Percentiles rank a stretch among this genome's conserved stretches.
These are phyloP conservation scores for Eilema griseolum DNA, from an alignment of 2,888 invertebrate genomes.

Conservation along the genomic window DNA sequence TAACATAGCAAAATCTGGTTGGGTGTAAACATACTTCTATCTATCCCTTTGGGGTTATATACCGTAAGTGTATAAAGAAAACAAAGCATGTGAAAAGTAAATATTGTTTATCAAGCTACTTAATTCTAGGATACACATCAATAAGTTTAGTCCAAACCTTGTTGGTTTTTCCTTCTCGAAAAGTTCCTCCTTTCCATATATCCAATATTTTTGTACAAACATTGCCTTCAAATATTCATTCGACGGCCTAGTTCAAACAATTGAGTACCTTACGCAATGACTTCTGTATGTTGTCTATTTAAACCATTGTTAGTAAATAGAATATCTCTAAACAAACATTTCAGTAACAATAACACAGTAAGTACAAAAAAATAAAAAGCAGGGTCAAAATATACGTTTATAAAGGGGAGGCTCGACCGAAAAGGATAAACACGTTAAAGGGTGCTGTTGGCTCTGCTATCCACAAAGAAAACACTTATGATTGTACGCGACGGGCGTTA, in stretches of 20 bases:
- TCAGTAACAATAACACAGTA: constrained; percentile 53
- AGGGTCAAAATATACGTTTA: constrained; percentile 69
- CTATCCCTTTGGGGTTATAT: background rate
- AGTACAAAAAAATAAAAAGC: constrained; percentile 62
- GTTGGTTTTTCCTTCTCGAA: background rate
- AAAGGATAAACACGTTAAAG: constrained; percentile 85
- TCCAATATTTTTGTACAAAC: constrained; percentile 6
- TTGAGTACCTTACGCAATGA: constrained; percentile 24
- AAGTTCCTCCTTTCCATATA: constrained; percentile 1
- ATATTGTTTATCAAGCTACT: background rate
- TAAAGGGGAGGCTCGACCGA: constrained; percentile 74
- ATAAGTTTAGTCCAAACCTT: background rate
- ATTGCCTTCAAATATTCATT: constrained; percentile 7
- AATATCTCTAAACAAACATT: constrained; percentile 50
- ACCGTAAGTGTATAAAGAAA: background rate
- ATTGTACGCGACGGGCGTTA: constrained; percentile 67
- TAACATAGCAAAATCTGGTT: background rate
- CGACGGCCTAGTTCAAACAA: constrained; percentile 13
- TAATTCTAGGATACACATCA: background rate
- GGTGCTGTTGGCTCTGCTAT: constrained; percentile 77
- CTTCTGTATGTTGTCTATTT: constrained; percentile 39
- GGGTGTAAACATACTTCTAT: background rate
- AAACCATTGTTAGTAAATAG: constrained; percentile 47
- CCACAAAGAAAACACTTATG: constrained; percentile 85
- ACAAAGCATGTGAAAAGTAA: background rate